These are phyloP conservation scores for Oreocharis arfaki DNA, from an alignment of 2,113 vertebrate species.

Conservation along the genomic window DNA sequence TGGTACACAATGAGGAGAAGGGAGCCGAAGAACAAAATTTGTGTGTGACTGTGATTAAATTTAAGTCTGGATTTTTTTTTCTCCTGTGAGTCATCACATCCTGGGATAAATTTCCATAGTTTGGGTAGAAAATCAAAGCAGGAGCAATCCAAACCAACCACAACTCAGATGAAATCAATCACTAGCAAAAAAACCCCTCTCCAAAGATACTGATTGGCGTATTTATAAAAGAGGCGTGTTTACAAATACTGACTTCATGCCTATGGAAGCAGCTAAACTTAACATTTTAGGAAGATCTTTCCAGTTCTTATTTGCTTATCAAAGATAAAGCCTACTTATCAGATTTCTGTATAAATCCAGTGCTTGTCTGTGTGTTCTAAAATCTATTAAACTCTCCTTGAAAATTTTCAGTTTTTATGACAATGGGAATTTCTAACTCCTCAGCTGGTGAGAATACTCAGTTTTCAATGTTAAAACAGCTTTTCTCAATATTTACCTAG, in stretches of 20 bases:
- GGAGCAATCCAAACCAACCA: neutral
- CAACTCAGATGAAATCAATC: neutral
- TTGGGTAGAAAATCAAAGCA: neutral
- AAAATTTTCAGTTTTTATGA: neutral
- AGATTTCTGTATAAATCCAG: neutral
- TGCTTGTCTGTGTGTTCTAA: neutral
- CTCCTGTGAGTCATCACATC: neutral
- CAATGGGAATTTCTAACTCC: neutral
- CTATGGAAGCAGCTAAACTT: neutral
- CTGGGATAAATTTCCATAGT: neutral
- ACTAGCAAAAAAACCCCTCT: accelerated
- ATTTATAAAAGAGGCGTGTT: neutral
- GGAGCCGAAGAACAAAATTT: neutral
- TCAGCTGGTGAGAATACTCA: neutral
- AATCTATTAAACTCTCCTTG: neutral
- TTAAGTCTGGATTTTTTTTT: neutral
- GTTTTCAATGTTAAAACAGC: neutral
- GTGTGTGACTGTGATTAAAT: neutral
- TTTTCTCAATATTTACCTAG: neutral
- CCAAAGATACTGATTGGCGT: neutral
- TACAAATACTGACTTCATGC: neutral
- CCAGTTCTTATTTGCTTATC: neutral
- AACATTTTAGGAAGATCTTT: neutral
- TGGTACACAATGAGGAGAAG: neutral
- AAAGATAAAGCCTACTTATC: neutral